Percentiles rank a stretch among this genome's conserved stretches.
Evolutionary conservation across 53 echinoderm and acorn worm species (phyloP).

Genomic region (Paelopatides confundens): DNA sequence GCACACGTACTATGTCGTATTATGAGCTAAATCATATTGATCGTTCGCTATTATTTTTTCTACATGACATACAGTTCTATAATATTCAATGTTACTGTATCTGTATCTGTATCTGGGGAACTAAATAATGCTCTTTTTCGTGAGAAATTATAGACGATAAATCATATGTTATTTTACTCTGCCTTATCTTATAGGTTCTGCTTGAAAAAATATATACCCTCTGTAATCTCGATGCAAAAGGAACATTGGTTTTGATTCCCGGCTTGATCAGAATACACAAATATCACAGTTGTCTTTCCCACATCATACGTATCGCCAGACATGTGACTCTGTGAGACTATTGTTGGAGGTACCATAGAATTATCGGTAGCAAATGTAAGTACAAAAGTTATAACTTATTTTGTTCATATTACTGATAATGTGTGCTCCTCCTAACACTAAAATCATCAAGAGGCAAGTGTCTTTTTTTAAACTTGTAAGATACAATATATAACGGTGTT

Average conservation of each 20-base stretch:
- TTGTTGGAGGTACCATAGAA: slow-evolving; percentile 53
- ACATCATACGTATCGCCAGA: slow-evolving; percentile 65
- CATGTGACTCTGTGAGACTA: slow-evolving; percentile 26
- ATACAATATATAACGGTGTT: neutral
- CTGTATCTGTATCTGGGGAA: too few relatives aligned
- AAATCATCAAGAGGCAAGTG: neutral
- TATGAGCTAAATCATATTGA: too few relatives aligned
- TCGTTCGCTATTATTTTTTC: too few relatives aligned
- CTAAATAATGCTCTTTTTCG: too few relatives aligned
- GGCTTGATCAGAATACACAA: slow-evolving; percentile 58
- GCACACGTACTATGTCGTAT: too few relatives aligned
- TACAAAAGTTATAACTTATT: slow-evolving; percentile 11
- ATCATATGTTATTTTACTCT: too few relatives aligned
- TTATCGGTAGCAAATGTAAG: slow-evolving; percentile 62
- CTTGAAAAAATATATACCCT: neutral
- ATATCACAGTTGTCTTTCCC: slow-evolving; percentile 63
- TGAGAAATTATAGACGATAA: too few relatives aligned
- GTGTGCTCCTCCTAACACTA: slow-evolving; percentile 12
- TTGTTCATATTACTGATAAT: neutral
- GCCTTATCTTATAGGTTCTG: too few relatives aligned
- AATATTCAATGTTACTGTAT: too few relatives aligned
- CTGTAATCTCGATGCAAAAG: slow-evolving; percentile 61
- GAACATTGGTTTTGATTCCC: slow-evolving; percentile 63
- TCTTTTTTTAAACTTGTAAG: neutral
- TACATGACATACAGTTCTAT: too few relatives aligned